Base-by-base conservation (phyloP, 1,140 invertebrate genomes). In the Tribolium castaneum region DNA sequence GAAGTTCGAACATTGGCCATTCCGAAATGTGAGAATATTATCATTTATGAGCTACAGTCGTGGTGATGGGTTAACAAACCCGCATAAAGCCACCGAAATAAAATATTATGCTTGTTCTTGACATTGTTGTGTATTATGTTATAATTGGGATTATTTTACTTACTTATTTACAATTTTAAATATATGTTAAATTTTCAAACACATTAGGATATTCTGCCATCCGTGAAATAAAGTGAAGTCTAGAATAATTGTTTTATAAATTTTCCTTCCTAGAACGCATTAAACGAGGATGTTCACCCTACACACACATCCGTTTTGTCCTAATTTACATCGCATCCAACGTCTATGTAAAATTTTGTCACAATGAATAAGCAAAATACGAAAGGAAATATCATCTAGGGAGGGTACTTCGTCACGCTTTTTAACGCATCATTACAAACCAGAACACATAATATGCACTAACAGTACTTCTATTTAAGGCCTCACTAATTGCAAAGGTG, bases 161-260 rank as follows among this genome's bases (percentile, higher is more conserved):
- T 35, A 66, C 30, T 66, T 66, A 66, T 66, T 35, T 73, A 73
- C 19, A 52, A 73, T 73, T 73, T 73, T 73, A 73, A 73, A 73
- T 73, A 54, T 73, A 73, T 73, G 71, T 73, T 73, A 73, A 73
- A 73, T 73, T 54, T 73, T 73, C 71, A 35, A 54, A 54, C 71
- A 54, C 71, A 73, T 73, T 73, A 73, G 71, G 71, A 73, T 54
- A 73, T 54, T 54, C 49, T 35, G 30, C 71, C 71, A 73, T 73
- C 71, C 71, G 71, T 73, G 71, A 73, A 73, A 73, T 73, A 73
- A 73, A 73, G 13, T 30, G 50, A 73, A 73, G 71, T 54, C 30
- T 51, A 54, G 49, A 73, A 73, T 73, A 73, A 73, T 73, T 73
- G 71, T 73, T 73, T 73, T 73, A 52, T 73, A 73, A 52, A 73